phyloP scores from a whole-genome alignment of 2,797 vertebrate species.

The Oryzias dopingdopingensis region DNA sequence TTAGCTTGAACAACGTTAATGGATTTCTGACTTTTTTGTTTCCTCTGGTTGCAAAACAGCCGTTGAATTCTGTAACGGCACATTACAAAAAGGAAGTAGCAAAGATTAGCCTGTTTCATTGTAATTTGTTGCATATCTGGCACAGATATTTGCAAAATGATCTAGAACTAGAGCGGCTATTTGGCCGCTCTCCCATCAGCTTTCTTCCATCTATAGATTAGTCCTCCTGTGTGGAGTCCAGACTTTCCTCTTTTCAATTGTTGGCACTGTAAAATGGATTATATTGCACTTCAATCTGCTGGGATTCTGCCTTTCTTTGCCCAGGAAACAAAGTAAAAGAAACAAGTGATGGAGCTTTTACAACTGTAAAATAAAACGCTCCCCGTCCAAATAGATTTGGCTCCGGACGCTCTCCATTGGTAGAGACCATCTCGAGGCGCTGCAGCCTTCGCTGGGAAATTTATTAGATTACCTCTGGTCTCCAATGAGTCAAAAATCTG shows the following conservation, averaged over 20 bases:
- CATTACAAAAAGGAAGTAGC: slow-evolving; percentile 27
- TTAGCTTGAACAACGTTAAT: slow-evolving; percentile 37
- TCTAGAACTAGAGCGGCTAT: slow-evolving; percentile 74
- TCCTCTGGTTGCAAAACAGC: slow-evolving; percentile 23
- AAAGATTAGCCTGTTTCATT: slow-evolving; percentile 68
- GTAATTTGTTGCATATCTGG: slow-evolving; percentile 72
- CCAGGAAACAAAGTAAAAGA: slow-evolving; percentile 58
- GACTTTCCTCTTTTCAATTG: slow-evolving; percentile 78
- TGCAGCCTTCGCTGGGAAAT: slow-evolving; percentile 58
- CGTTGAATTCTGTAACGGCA: slow-evolving; percentile 56
- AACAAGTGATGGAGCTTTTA: slow-evolving; percentile 50
- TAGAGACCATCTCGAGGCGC: slow-evolving; percentile 41
- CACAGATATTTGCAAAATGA: slow-evolving; percentile 78
- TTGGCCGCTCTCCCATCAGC: slow-evolving; percentile 78
- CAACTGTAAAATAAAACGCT: slow-evolving; percentile 45
- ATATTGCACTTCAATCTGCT: slow-evolving; percentile 79
- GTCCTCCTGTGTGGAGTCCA: slow-evolving; percentile 75
- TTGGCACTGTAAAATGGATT: slow-evolving; percentile 81
- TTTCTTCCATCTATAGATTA: slow-evolving; percentile 81
- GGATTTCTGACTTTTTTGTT: slow-evolving; percentile 18
- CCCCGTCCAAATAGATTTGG: slow-evolving; percentile 32
- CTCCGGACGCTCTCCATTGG: slow-evolving; percentile 35
- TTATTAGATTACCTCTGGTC: slow-evolving; percentile 67
- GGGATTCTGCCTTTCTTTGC: slow-evolving; percentile 66
- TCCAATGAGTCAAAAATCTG: slow-evolving; percentile 54